phyloP scores from a whole-genome alignment of 1,140 invertebrate genomes.

The Tetragonula clypearis region DNA sequence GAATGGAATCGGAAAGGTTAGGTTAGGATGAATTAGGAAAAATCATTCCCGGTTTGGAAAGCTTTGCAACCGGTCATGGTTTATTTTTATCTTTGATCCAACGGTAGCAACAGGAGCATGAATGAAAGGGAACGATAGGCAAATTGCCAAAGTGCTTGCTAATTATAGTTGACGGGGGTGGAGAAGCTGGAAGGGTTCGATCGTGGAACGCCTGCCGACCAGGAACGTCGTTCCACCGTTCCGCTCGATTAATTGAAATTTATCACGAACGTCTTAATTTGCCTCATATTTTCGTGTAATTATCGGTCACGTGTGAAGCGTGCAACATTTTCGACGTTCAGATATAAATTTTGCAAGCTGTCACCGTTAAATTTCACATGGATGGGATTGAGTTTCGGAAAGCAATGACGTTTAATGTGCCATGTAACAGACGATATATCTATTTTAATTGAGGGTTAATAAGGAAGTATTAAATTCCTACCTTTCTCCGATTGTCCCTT shows the following conservation, averaged over 20 bases:
- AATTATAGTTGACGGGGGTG: slow-evolving; percentile 69
- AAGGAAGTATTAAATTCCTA: neutral
- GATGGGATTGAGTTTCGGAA: neutral
- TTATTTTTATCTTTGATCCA: slow-evolving; percentile 66
- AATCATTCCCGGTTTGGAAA: neutral
- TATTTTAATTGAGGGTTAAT: slow-evolving; percentile 1
- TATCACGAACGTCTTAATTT: slow-evolving; percentile 33
- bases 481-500: neutral
- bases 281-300: slow-evolving; percentile 28
- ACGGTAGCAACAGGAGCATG: slow-evolving; percentile 66
- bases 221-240: slow-evolving; percentile 32
- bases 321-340: neutral
- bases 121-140: slow-evolving; percentile 73
- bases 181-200: slow-evolving; percentile 48
- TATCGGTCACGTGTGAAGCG: slow-evolving; percentile 23
- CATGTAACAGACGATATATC: neutral
- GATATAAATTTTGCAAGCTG: neutral
- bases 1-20: neutral
- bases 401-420: neutral
- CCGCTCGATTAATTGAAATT: slow-evolving; percentile 46
- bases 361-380: slow-evolving; percentile 4
- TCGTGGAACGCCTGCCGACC: slow-evolving; percentile 35
- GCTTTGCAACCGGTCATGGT: slow-evolving; percentile 21
- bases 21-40: neutral
- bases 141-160: slow-evolving; percentile 69